phyloP scores from a whole-genome alignment of 2,797 vertebrate species.

The Spondyliosoma cantharus region DNA sequence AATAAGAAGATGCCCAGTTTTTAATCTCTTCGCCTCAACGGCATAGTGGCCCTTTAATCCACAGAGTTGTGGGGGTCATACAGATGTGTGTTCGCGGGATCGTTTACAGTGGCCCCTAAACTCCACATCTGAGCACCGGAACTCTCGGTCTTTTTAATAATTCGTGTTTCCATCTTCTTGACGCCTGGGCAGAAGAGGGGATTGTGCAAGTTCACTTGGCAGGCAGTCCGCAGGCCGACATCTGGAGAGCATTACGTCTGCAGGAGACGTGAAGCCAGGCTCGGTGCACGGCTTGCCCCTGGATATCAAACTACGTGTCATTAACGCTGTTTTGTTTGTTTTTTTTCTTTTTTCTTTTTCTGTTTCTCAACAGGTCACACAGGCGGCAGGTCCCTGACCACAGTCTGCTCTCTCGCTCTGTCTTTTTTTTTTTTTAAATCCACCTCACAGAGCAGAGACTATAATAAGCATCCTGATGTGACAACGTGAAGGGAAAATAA shows the following conservation, averaged over 20 bases:
- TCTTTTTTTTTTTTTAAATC: background rate
- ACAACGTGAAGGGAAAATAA: slow-evolving; percentile 15
- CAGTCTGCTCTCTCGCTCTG: background rate
- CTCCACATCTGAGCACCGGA: slow-evolving; percentile 51
- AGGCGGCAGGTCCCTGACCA: slow-evolving; percentile 35
- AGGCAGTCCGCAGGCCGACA: slow-evolving; percentile 78
- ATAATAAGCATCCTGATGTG: slow-evolving; percentile 45
- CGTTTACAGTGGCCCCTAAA: slow-evolving; percentile 14
- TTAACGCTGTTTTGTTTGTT: slow-evolving; percentile 36
- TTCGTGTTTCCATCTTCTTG: slow-evolving; percentile 73
- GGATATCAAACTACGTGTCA: slow-evolving; percentile 83
- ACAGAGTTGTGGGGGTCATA: background rate
- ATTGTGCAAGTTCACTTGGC: slow-evolving; percentile 89
- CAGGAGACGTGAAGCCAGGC: slow-evolving; percentile 81
- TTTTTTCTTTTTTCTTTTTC: background rate
- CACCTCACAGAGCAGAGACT: slow-evolving; percentile 1
- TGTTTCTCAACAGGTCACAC: slow-evolving; percentile 50
- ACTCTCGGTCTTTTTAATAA: slow-evolving; percentile 51
- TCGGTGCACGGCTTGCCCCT: slow-evolving; percentile 73
- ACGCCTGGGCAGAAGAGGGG: slow-evolving; percentile 80
- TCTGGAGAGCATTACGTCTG: slow-evolving; percentile 87
- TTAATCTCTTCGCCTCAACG: no score
- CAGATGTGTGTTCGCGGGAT: slow-evolving; percentile 37
- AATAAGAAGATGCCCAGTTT: no score
- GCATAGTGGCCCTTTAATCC: background rate